Evolutionary conservation across 2,113 vertebrate species (phyloP).

Genomic region (Labrus mixtus): DNA sequence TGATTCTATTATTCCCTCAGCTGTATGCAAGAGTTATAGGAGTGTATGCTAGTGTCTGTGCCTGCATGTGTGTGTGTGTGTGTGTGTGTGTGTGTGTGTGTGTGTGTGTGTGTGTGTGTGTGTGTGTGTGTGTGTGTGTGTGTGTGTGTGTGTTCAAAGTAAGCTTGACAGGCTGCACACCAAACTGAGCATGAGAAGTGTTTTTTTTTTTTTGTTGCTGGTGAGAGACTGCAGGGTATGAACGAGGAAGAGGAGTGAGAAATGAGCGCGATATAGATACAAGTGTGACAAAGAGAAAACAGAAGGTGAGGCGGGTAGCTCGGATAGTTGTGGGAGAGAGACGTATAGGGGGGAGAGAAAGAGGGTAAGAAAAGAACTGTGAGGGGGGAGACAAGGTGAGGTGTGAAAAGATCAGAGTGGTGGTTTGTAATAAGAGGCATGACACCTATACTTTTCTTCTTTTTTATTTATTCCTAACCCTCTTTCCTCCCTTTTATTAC

Average conservation of each 20-base stretch:
- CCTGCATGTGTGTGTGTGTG: too few relatives aligned
- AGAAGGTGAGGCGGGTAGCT: background rate
- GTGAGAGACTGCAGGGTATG: conserved; percentile 62
- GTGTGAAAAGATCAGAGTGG: conserved; percentile 63
- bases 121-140: too few relatives aligned
- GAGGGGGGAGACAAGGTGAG: conserved; percentile 30
- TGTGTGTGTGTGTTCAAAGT: conserved; percentile 56
- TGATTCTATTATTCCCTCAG: conserved; percentile 76
- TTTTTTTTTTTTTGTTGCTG: conserved; percentile 42
- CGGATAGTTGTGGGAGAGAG: background rate
- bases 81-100: too few relatives aligned
- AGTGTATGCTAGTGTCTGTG: conserved; percentile 37
- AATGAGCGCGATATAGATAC: conserved; percentile 35
- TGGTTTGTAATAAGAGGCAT: conserved; percentile 53
- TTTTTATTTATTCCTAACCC: background rate
- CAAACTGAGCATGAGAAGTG: conserved; percentile 64
- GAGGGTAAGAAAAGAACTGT: background rate
- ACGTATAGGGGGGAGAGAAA: background rate
- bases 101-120: too few relatives aligned
- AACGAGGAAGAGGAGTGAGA: conserved; percentile 54
- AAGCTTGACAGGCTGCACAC: conserved; percentile 64
- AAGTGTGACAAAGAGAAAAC: conserved; percentile 42
- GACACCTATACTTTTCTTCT: conserved; percentile 30
- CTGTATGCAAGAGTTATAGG: conserved; percentile 61
- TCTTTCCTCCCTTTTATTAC: background rate